phyloP scores from a whole-genome alignment of 2,113 vertebrate genomes.

The Mandrillus leucophaeus region DNA sequence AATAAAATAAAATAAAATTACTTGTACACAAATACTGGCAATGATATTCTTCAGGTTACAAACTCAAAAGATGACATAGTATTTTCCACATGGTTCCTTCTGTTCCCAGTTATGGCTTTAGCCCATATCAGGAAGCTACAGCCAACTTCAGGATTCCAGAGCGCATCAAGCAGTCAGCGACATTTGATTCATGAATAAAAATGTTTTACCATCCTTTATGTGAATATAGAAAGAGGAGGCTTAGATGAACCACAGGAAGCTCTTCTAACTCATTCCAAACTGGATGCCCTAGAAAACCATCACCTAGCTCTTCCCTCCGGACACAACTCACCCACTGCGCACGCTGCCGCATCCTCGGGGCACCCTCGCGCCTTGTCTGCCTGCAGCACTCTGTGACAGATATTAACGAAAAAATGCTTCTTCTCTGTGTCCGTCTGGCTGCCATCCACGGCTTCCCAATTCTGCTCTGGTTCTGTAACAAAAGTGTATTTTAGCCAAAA shows the following conservation, averaged over 20 bases:
- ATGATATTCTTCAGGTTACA: background rate
- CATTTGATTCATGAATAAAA: background rate
- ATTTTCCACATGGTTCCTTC: background rate
- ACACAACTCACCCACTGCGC: slow-evolving; percentile 90
- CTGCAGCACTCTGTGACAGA: slow-evolving; percentile 91
- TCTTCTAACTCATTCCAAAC: background rate
- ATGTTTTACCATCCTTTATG: background rate
- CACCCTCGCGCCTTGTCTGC: slow-evolving; percentile 85
- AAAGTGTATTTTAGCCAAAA: background rate
- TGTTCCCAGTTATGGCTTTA: background rate
- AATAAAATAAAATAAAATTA: background rate
- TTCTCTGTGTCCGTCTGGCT: slow-evolving; percentile 77
- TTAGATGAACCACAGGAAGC: background rate
- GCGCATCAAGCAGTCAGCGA: accelerated
- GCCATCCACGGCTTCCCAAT: slow-evolving; percentile 93
- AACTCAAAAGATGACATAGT: background rate
- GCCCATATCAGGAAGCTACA: accelerated
- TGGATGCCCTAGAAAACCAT: accelerated
- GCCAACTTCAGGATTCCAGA: background rate
- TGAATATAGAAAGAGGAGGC: background rate
- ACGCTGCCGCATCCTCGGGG: slow-evolving; percentile 88
- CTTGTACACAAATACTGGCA: background rate
- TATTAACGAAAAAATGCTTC: slow-evolving; percentile 91
- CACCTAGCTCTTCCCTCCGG: accelerated
- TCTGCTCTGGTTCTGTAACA: slow-evolving; percentile 86